A percentile compares a stretch with the other conserved stretches of the same genome.
Conservation (phyloP, 2,797 vertebrate species). For the Rhinichthys osculus region DNA sequence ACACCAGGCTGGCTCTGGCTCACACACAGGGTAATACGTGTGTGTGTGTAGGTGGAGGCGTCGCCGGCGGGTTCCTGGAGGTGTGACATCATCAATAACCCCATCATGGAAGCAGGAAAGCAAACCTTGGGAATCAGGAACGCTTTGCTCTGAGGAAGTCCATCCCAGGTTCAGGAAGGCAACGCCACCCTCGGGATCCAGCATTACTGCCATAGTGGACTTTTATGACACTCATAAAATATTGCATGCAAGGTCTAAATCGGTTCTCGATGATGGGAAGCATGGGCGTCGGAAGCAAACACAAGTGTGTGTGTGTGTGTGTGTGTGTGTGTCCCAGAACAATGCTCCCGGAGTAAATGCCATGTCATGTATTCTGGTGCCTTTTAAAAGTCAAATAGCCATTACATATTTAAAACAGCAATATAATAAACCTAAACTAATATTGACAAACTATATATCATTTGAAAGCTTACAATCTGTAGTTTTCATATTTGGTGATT, state of each 20-base stretch:
- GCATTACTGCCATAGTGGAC: neutral
- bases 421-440: too few relatives aligned
- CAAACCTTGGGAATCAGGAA: conserved; percentile 48
- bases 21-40: conserved; percentile 55
- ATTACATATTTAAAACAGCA: too few relatives aligned
- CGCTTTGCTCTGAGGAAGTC: conserved; percentile 60
- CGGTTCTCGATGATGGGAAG: neutral
- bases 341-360: too few relatives aligned
- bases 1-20: conserved; percentile 27
- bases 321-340: too few relatives aligned
- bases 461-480: too few relatives aligned
- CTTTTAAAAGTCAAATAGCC: too few relatives aligned
- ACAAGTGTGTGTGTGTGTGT: too few relatives aligned
- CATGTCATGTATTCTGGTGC: too few relatives aligned
- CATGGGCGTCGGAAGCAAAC: too few relatives aligned
- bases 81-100: conserved; percentile 27
- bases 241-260: neutral
- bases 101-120: conserved; percentile 61
- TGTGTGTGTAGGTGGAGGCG: conserved; percentile 51
- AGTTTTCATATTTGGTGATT: too few relatives aligned
- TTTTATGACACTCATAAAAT: too few relatives aligned
- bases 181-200: conserved; percentile 54
- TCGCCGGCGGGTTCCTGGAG: conserved; percentile 58
- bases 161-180: conserved; percentile 68
- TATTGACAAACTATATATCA: too few relatives aligned